Conservation (phyloP, 2,888 invertebrate genomes). For the Cosmia trapezina region DNA sequence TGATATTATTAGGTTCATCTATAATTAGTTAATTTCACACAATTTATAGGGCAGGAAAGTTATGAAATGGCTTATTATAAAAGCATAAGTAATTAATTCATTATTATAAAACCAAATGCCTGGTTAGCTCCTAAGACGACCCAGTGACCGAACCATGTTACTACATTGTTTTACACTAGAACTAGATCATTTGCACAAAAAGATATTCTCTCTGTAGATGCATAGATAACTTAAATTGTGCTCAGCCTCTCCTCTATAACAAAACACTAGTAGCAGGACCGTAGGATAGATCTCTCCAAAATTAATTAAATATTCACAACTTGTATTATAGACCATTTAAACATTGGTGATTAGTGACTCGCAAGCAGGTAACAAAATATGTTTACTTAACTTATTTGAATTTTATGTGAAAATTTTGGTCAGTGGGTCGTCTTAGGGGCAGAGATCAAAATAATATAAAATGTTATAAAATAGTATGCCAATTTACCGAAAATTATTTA, state of each 20-base stretch:
- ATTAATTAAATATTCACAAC: neutral
- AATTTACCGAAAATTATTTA: neutral
- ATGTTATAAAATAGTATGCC: neutral
- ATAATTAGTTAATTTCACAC: too few species aligned
- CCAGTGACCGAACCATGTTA: too few species aligned
- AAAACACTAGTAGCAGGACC: too few species aligned
- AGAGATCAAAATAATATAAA: neutral
- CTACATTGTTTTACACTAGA: neutral
- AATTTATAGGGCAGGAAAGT: neutral
- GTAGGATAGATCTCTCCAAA: too few species aligned
- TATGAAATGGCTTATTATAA: neutral
- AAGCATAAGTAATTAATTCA: too few species aligned
- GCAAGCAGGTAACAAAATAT: neutral
- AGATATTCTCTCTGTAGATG: too few species aligned
- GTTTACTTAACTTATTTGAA: neutral
- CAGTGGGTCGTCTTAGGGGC: too few species aligned
- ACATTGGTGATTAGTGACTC: neutral
- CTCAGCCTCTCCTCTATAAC: too few species aligned
- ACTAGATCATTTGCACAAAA: too few species aligned
- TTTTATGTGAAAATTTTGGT: neutral
- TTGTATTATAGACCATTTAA: neutral
- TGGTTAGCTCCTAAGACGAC: neutral
- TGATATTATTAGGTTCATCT: too few species aligned
- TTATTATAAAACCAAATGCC: neutral
- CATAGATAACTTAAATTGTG: too few species aligned